Conservation (phyloP, 2,113 vertebrate genomes). For the Etheostoma cragini region DNA sequence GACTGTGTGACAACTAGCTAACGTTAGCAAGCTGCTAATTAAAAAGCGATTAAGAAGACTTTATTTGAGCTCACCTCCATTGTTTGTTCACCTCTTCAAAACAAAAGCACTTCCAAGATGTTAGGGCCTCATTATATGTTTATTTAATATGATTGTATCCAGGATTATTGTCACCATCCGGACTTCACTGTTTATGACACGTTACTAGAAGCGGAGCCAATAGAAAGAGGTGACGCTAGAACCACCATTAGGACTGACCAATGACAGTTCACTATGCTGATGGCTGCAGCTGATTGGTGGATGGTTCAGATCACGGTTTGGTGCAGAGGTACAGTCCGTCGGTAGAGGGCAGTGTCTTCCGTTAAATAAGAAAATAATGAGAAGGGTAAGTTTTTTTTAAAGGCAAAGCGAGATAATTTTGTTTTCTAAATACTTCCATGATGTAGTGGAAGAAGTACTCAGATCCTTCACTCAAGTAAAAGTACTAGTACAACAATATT, state of each 20-base stretch:
- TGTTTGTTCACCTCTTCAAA: constrained; percentile 1
- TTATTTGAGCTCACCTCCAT: constrained; percentile 78
- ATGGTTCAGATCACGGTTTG: background rate
- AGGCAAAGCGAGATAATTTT: background rate
- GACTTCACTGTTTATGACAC: constrained; percentile 73
- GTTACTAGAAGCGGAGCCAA: constrained; percentile 69
- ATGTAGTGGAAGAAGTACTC: background rate
- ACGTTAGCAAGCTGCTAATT: constrained; percentile 19
- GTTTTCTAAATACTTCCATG: background rate
- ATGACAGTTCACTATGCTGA: constrained; percentile 36
- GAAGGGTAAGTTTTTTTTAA: background rate
- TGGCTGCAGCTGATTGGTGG: constrained; percentile 49
- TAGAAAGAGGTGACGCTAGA: constrained; percentile 31
- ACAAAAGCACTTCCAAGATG: background rate
- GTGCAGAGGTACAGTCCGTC: background rate
- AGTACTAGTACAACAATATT: background rate
- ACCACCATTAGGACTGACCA: constrained; percentile 7
- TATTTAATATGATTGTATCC: background rate
- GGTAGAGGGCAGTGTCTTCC: constrained; percentile 39
- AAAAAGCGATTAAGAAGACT: background rate
- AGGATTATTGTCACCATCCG: constrained; percentile 15
- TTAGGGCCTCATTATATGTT: constrained; percentile 42
- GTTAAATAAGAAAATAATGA: background rate
- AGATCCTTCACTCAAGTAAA: background rate
- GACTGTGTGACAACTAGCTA: constrained; percentile 28